Conservation (phyloP, 23 tunicate species). For the Trididemnum miniatum region DNA sequence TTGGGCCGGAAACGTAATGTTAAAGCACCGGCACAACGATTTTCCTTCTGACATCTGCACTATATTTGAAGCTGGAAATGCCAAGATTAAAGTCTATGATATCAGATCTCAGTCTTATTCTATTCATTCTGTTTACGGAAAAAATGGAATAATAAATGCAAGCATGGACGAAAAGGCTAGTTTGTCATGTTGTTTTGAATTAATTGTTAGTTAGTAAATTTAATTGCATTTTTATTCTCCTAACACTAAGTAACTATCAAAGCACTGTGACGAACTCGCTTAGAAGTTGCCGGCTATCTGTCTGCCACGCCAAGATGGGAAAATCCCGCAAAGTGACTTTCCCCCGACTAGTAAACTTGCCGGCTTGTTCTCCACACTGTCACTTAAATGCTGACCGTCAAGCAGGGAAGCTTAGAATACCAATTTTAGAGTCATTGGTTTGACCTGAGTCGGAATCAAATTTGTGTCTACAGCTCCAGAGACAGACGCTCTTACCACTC, state of each 20-base stretch:
- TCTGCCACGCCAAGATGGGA: neutral
- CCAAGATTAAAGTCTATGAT: conserved; percentile 47
- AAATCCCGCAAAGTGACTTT: neutral
- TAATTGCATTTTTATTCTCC: too few species aligned
- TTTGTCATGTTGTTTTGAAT: neutral
- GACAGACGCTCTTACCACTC: too few species aligned
- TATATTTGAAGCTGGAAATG: conserved; percentile 52
- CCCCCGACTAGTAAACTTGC: too few species aligned
- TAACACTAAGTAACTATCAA: too few species aligned
- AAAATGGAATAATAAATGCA: conserved; percentile 11
- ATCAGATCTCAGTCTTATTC: neutral
- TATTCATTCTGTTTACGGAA: conserved; percentile 2
- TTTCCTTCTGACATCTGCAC: conserved; percentile 85
- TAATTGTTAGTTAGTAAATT: neutral
- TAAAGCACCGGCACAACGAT: conserved; percentile 60
- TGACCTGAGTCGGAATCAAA: neutral
- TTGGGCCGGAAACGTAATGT: conserved; percentile 86
- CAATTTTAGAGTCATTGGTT: neutral
- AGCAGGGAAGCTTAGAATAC: neutral
- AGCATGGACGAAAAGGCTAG: conserved; percentile 18
- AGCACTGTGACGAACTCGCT: too few species aligned
- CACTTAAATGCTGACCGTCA: neutral
- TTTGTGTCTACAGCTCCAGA: too few species aligned
- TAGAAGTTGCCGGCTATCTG: too few species aligned
- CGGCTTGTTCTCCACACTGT: neutral